Conservation (phyloP, 2,888 invertebrate species). For the Azorinus chamasolen region DNA sequence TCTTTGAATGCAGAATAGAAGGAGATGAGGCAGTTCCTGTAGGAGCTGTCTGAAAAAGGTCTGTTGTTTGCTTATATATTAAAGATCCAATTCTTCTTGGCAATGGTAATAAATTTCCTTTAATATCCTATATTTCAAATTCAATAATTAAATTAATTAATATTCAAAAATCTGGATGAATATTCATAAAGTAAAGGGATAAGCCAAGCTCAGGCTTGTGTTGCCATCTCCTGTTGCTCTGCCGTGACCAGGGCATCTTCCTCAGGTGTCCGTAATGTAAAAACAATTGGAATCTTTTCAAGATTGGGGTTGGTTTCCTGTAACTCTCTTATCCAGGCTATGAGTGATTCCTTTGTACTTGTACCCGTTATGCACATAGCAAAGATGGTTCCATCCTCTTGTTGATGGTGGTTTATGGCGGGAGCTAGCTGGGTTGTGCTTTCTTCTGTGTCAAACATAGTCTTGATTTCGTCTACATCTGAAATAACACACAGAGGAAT, state of each 20-base stretch:
- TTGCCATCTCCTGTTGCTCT: constrained; percentile 7
- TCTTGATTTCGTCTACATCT: constrained; percentile 76
- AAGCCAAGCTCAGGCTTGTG: background rate
- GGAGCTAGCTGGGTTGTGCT: constrained; percentile 76
- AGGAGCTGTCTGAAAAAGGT: too few relatives aligned
- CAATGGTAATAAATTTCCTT: too few relatives aligned
- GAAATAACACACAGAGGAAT: constrained; percentile 29
- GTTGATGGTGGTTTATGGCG: constrained; percentile 93
- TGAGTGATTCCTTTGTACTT: constrained; percentile 93
- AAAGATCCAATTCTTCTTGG: too few relatives aligned
- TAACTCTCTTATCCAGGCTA: constrained; percentile 90
- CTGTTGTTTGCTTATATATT: too few relatives aligned
- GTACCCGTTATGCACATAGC: constrained; percentile 96
- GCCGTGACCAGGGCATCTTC: constrained; percentile 14
- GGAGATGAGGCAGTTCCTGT: too few relatives aligned
- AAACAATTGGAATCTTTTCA: constrained; percentile 93
- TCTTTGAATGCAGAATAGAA: too few relatives aligned
- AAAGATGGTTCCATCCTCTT: constrained; percentile 96
- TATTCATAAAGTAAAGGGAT: too few relatives aligned
- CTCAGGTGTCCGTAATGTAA: constrained; percentile 88
- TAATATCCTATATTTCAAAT: too few relatives aligned
- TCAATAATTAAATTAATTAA: too few relatives aligned
- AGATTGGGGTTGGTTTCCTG: constrained; percentile 92
- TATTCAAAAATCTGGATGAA: too few relatives aligned
- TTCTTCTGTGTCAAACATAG: constrained; percentile 75